Evolutionary conservation across 1,140 invertebrate genomes (phyloP).

Genomic region (Cyclargus thomasi): DNA sequence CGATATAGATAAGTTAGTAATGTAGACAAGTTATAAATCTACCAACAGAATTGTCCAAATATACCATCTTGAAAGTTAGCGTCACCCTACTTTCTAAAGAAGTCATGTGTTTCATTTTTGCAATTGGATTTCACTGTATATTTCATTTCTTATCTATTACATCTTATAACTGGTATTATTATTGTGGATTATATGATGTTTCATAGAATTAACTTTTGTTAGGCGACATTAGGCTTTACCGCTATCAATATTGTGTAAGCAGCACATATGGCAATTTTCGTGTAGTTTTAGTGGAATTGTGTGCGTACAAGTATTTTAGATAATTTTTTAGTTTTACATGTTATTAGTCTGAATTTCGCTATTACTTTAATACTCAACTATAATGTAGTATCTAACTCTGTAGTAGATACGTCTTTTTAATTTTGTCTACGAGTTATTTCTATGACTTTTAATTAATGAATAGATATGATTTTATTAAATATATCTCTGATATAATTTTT

Average conservation of each 20-base stretch:
- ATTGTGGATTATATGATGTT: not conserved
- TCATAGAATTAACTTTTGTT: not conserved
- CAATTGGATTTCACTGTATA: constrained; percentile 8
- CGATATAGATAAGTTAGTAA: not conserved
- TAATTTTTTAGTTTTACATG: too few relatives aligned
- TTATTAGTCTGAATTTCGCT: too few relatives aligned
- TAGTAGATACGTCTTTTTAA: too few relatives aligned
- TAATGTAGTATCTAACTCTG: too few relatives aligned
- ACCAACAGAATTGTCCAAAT: constrained; percentile 3
- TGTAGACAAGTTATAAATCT: constrained; percentile 9
- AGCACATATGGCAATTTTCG: too few relatives aligned
- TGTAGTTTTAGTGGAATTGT: too few relatives aligned
- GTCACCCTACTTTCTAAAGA: constrained; percentile 14
- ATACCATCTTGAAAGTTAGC: constrained; percentile 11
- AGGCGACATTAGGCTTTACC: not conserved
- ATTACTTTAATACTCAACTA: too few relatives aligned
- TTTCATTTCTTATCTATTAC: not conserved
- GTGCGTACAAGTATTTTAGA: too few relatives aligned
- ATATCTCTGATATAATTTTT: too few relatives aligned
- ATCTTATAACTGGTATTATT: not conserved
- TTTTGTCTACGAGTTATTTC: too few relatives aligned
- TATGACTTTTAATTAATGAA: too few relatives aligned
- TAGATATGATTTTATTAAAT: too few relatives aligned
- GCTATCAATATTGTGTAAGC: not conserved
- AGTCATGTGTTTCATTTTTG: constrained; percentile 13